Evolutionary conservation across 2,113 vertebrate genomes (phyloP).

Genomic region (Tetrao urogallus): DNA sequence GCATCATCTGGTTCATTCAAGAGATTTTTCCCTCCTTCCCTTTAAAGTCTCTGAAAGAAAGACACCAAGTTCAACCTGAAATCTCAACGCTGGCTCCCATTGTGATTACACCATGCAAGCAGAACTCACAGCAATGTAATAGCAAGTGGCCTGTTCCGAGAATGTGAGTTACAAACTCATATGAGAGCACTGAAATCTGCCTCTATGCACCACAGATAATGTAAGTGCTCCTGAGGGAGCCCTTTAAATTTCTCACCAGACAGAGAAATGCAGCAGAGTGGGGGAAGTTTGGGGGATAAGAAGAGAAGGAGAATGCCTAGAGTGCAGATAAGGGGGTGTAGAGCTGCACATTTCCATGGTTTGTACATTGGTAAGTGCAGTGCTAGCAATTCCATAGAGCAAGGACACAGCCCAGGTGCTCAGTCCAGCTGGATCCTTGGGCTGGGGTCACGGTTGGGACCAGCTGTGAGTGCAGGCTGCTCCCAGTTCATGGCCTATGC

Average conservation of each 20-base stretch:
- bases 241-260: neutral
- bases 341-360: neutral
- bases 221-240: neutral
- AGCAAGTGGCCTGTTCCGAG: neutral
- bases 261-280: neutral
- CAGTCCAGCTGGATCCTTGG: neutral
- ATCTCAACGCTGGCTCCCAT: neutral
- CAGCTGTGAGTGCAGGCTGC: neutral
- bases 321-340: neutral
- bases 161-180: neutral
- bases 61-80: neutral
- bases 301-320: neutral
- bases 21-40: neutral
- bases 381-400: neutral
- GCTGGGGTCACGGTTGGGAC: rapidly evolving
- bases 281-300: neutral
- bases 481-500: neutral
- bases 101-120: neutral
- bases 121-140: neutral
- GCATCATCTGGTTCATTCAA: neutral
- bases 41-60: neutral
- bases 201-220: neutral
- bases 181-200: neutral
- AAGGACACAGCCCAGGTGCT: neutral
- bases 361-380: neutral